Percentiles rank a stretch among this genome's conserved stretches.
Evolutionary conservation across 2,113 vertebrate genomes (phyloP).

Genomic region (Synchiropus splendidus): DNA sequence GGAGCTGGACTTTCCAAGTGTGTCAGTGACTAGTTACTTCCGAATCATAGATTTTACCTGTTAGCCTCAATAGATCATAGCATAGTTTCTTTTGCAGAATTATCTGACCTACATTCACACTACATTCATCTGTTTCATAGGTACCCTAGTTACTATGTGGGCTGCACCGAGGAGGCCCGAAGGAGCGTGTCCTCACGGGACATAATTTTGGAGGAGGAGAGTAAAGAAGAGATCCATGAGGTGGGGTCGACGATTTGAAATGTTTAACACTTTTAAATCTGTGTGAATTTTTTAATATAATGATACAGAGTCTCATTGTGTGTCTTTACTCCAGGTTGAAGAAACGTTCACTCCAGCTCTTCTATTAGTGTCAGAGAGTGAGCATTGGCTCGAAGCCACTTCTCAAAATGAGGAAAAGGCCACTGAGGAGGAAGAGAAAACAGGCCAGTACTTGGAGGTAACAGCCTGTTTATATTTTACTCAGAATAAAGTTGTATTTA

Average conservation of each 20-base stretch:
- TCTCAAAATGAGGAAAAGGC: conserved; percentile 36
- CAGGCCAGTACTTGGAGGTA: conserved; percentile 40
- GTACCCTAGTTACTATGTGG: conserved; percentile 69
- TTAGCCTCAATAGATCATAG: too few species aligned
- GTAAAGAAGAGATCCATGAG: conserved; percentile 43
- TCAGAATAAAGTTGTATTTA: too few species aligned
- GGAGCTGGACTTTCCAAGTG: conserved; percentile 7
- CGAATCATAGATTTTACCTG: too few species aligned
- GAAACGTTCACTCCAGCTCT: conserved; percentile 31
- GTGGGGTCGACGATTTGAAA: too few species aligned
- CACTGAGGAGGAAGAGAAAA: conserved; percentile 42
- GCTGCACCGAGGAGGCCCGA: conserved; percentile 71
- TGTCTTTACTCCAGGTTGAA: conserved; percentile 52
- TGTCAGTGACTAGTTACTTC: conserved; percentile 3
- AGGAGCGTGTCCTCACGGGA: conserved; percentile 58
- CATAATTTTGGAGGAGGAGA: conserved; percentile 57
- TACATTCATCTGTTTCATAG: conserved; percentile 32
- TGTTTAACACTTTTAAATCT: too few species aligned
- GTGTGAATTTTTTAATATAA: too few species aligned
- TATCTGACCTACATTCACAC: too few species aligned
- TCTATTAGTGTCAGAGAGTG: conserved; percentile 28
- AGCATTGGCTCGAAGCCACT: conserved; percentile 24
- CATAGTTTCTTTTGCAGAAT: too few species aligned
- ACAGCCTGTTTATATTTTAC: too few species aligned
- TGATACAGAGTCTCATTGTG: too few species aligned